Evolutionary conservation across 2,113 vertebrate genomes (phyloP), one percentile per base, ranked within the genome.

Genomic region (Butorides virescens): DNA sequence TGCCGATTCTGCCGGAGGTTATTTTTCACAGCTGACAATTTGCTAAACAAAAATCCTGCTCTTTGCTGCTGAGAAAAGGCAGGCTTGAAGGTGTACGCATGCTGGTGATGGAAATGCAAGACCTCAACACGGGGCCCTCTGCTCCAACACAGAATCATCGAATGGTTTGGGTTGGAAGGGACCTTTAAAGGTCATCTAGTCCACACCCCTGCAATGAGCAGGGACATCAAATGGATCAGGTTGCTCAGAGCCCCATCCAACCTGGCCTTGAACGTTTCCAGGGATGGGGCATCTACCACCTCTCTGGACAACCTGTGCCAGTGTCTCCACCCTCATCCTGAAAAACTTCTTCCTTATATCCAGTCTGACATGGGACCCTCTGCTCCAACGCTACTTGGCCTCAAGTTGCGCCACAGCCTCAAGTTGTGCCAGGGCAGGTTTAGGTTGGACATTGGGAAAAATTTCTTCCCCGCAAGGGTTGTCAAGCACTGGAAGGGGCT

Each of bases 41-140:
- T 26, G 13, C 11, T n/a, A 7, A 67, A 36, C 27, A n/a, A 30
- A 73, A 67, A 17, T 25, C 52, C 67, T 26, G 46, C 82, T 61
- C 47, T 26, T n/a, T 6, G n/a, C 29, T 42, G 53, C 50, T 30
- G 66, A 23, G 15, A 34, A 37, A 34, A 59, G 42, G 42, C 42
- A 42, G 42, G 3, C 37, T 17, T 2, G 0, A 44, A 81, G 37
- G 23, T 13, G 13, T 2, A 4, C 5, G 22, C 5, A 0, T 11
- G 17, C 30, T 3, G n/a, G 44, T 61, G 46, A 7, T 52, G 66
- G 46, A 67, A 73, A 37, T 15, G 13, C 53, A 37, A 52, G n/a
- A n/a, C n/a, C 14, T 16, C 20, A 29, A 4, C 36, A 15, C 0
- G 11, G 18, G 14, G 61, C 25, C 19, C 26, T 44, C 55, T 71